Base-by-base conservation (phyloP, 2,888 invertebrate genomes). In the Azorinus chamasolen region DNA sequence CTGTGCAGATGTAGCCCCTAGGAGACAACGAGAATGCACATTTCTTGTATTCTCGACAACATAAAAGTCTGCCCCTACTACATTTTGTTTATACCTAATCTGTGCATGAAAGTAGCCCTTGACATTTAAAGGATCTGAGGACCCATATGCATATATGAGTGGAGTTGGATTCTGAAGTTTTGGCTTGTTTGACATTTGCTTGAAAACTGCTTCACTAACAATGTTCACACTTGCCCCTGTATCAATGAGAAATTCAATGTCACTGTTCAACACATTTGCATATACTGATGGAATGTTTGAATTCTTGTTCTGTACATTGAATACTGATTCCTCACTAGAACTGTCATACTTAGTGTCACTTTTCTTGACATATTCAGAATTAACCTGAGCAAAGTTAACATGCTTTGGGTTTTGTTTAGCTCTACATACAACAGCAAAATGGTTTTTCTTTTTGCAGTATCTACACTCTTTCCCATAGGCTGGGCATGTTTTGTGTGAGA, bases 191-290 rank as follows among this genome's bases (percentile, higher is more conserved):
- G n/a, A n/a, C 41, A 69, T 43, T 6, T 50, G 16, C 4, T 57
- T 27, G 22, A 48, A 73, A 2, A 48, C 39, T 22, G 6, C 27
- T 43, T 55, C 51, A 50, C 39, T 54, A 0, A 73, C 50, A 55
- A 66, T 65, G 27, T 73, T 73, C 14, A 59, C 53, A 18, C 73
- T 66, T 54, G 73, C 20, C 12, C 74, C 74, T 20, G 69, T 75
- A 18, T 75, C 74, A 27, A 75, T 41, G 14, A 74, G 39, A 46
- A 75, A 65, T 48, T 58, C 27, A 41, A 61, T 46, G 18, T 62
- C 37, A 37, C n/a, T 32, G 16, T 53, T 18, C 12, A 45, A 55
- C 14, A 73, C 48, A 12, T 39, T 61, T 5, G 41, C 57, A 20
- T 46, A 12, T 41, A 66, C 61, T 12, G 54, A 53, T 37, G 66